Evolutionary conservation across 2,888 invertebrate species (phyloP), one percentile per base, ranked within the genome.

Genomic region (Ypsolopha scabrella): DNA sequence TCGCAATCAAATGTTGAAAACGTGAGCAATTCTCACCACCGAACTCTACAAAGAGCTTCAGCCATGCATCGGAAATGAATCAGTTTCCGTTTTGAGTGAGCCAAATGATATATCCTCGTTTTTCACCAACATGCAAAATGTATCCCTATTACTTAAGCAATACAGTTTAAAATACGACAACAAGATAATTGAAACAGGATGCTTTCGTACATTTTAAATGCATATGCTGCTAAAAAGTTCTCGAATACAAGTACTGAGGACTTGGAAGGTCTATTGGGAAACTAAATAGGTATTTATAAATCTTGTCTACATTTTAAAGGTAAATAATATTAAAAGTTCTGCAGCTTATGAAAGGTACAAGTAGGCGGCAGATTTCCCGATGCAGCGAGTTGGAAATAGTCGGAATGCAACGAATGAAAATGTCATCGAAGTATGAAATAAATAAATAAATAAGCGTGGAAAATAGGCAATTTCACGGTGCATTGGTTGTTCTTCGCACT

Each of bases 381-480:
- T 63, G 70, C 70, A 70, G 56, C 64, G 69, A 67, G 53, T n/a
- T n/a, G n/a, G n/a, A n/a, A n/a, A n/a, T n/a, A n/a, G n/a, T 65
- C 64, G 68, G 60, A 59, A 61, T 53, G 61, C 58, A 73, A 68
- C 65, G 67, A 76, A 75, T 73, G 72, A 65, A 72, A 78, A 75
- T 75, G 71, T 78, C 79, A 79, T 79, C 73, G 73, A 62, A 67
- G 75, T 79, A 80, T 81, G 79, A 80, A 81, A 82, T 82, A 83
- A 83, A 83, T 81, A 82, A 82, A 83, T 82, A 85, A 82, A 81
- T 79, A 81, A 82, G 80, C 68, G 80, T 75, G 80, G 85, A 82
- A 86, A 85, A 86, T 83, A 83, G 85, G 78, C 85, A 82, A 86
- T 86, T 86, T 86, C 79, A 83, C 83, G 82, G 80, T 83, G 83